A percentile compares a stretch with the other conserved stretches of the same genome.
These are phyloP conservation scores for Chrysaora quinquecirrha DNA, from an alignment of 30 jellyfish, hydroid and myxozoan species.

Conservation along the genomic window DNA sequence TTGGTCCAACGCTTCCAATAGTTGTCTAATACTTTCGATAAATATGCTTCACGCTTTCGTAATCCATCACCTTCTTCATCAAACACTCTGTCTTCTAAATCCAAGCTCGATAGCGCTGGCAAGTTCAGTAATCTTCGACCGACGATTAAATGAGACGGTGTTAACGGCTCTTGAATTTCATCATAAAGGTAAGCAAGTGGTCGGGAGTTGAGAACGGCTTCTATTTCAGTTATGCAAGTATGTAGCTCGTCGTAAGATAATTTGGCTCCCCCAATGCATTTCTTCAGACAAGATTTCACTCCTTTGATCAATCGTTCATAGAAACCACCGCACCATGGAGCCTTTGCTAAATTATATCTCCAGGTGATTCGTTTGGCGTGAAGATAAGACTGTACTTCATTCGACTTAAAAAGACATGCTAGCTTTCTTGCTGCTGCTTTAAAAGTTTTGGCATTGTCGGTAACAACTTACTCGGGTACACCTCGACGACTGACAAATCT, in stretches of 20 bases:
- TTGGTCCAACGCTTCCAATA: not conserved
- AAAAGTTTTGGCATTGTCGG: slow-evolving; percentile 30
- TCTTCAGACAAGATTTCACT: not conserved
- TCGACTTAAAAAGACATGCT: not conserved
- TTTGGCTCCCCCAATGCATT: not conserved
- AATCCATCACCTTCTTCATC: not conserved
- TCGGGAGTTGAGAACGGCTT: slow-evolving; percentile 8
- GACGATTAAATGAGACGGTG: slow-evolving; percentile 27
- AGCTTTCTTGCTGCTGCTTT: not conserved
- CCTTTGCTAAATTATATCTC: slow-evolving; percentile 19
- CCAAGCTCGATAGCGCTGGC: slow-evolving; percentile 1
- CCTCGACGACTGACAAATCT: slow-evolving; percentile 41
- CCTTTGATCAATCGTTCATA: not conserved
- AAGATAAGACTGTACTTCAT: not conserved
- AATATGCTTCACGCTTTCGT: not conserved
- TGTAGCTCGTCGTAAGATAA: not conserved
- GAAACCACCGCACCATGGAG: slow-evolving; percentile 37
- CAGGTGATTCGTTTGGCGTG: not conserved
- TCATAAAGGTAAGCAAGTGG: slow-evolving; percentile 19
- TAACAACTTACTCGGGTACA: slow-evolving; percentile 10
- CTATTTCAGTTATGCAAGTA: not conserved
- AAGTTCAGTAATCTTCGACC: slow-evolving; percentile 14
- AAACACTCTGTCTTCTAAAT: not conserved
- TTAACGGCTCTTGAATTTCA: slow-evolving; percentile 10
- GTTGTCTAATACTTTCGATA: not conserved